Evolutionary conservation across 1,140 invertebrate species (phyloP).

Genomic region (Drosophila lowei): DNA sequence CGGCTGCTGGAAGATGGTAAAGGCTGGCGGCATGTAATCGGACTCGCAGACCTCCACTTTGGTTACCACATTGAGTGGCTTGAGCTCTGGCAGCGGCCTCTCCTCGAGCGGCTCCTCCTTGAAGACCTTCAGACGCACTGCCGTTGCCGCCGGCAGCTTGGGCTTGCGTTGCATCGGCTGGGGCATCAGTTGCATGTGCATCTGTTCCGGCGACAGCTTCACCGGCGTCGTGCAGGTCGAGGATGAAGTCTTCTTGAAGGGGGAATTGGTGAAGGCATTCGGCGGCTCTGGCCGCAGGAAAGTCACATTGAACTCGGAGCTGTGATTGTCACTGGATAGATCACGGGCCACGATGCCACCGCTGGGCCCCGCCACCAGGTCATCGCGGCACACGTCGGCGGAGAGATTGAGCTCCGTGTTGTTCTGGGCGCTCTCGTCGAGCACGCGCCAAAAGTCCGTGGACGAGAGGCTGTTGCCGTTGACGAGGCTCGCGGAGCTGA

Average conservation of each 20-base stretch:
- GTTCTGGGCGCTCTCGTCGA: constrained; percentile 78
- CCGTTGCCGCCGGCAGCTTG: constrained; percentile 55
- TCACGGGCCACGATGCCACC: constrained; percentile 18
- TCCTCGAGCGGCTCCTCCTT: constrained; percentile 65
- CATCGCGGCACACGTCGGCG: constrained; percentile 53
- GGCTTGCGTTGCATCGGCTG: constrained; percentile 55
- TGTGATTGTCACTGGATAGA: constrained; percentile 53
- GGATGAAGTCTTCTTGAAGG: constrained; percentile 60
- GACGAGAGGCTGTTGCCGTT: constrained; percentile 78
- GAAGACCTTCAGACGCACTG: constrained; percentile 65
- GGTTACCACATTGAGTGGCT: constrained; percentile 32
- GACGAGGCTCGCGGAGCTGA: constrained; percentile 69
- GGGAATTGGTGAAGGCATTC: constrained; percentile 70
- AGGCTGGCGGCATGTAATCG: constrained; percentile 57
- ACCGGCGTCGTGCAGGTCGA: constrained; percentile 39
- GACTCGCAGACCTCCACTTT: constrained; percentile 59
- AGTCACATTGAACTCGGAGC: constrained; percentile 65
- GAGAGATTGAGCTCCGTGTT: constrained; percentile 68
- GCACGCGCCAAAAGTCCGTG: constrained; percentile 78
- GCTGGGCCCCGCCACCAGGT: constrained; percentile 38
- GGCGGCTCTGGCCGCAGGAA: constrained; percentile 68
- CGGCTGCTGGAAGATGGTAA: constrained; percentile 64
- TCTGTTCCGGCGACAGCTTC: constrained; percentile 49
- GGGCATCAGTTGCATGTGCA: constrained; percentile 31
- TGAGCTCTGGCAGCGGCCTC: constrained; percentile 3